Base-by-base conservation (phyloP, 2,797 vertebrate species). In the Esox masquinongy region DNA sequence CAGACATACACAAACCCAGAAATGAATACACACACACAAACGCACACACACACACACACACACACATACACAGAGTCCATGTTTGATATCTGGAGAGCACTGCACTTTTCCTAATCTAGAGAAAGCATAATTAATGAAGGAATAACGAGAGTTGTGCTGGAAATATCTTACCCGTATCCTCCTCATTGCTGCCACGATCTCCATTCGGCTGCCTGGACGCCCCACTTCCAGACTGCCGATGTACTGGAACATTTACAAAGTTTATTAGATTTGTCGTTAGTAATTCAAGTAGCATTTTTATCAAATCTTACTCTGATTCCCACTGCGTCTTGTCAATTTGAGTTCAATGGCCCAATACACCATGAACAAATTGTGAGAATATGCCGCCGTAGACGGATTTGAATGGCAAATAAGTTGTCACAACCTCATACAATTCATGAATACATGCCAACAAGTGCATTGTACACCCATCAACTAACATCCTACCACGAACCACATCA, bases 131-230 rank as follows among this genome's bases (percentile, higher is more conserved):
- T 31, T 67, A 16, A 7, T 34, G 15, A 29, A 67, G 2, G 26
- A 29, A n/a, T 47, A 47, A 47, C 43, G 53, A 31, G 63, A 68
- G 76, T 47, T 61, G 22, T 67, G 12, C 16, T 76, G 59, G 4
- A 72, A 66, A 15, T 43, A 17, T 80, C 97, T 96, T 93, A 99
- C 98, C 93, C 97, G 91, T 83, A 99, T 99, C 86, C 97, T 91
- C 79, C 98, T 94, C 98, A 99, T 99, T 14, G 98, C 97, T 0
- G 97, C 97, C 74, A 99, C 96, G 1, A 99, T 99, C 92, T 99
- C 98, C 92, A 98, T 96, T 16, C 98, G 93, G 92, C 96, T 99
- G 88, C 96, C 96, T 0, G 98, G 98, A 51, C 97, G 94, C 0
- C 97, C 96, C 72, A 99, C 97, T 84, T 99, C 98, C 93, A 98